A percentile compares a stretch with the other conserved stretches of the same genome.
Evolutionary conservation across 1,140 invertebrate genomes (phyloP).

Genomic region (Mactra quadrangularis): DNA sequence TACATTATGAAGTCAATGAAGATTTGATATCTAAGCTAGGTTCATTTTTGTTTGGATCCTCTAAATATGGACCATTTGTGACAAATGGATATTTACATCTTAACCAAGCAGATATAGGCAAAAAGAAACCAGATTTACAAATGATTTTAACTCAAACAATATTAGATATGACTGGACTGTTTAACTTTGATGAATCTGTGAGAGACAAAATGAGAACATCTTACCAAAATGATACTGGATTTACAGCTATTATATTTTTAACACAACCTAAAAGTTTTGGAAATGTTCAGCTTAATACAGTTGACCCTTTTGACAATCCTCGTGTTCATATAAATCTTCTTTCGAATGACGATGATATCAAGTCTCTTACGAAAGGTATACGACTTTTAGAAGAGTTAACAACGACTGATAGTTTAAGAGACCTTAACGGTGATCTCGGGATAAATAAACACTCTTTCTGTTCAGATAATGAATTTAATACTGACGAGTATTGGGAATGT

Average conservation of each 20-base stretch:
- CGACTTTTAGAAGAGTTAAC: neutral
- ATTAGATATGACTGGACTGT: neutral
- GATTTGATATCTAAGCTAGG: neutral
- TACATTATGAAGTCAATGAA: too few species aligned
- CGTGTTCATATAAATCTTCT: neutral
- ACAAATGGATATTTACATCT: neutral
- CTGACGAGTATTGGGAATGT: slow-evolving; percentile 10
- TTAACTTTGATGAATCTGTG: neutral
- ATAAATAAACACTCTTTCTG: slow-evolving; percentile 24
- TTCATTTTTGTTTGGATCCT: slow-evolving; percentile 4
- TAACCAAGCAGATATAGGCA: neutral
- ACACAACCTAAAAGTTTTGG: slow-evolving; percentile 14
- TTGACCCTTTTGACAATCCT: slow-evolving; percentile 10
- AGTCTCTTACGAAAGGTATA: neutral
- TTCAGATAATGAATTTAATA: neutral
- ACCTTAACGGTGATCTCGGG: neutral
- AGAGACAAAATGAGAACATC: neutral
- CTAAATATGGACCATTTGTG: neutral
- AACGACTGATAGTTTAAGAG: neutral
- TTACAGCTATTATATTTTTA: neutral
- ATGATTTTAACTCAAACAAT: neutral
- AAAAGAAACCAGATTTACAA: slow-evolving; percentile 2
- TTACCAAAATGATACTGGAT: neutral
- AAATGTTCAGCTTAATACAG: neutral
- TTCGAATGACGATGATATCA: neutral